Conservation (phyloP, 2,888 invertebrate species). For the Sminthurides aquaticus region DNA sequence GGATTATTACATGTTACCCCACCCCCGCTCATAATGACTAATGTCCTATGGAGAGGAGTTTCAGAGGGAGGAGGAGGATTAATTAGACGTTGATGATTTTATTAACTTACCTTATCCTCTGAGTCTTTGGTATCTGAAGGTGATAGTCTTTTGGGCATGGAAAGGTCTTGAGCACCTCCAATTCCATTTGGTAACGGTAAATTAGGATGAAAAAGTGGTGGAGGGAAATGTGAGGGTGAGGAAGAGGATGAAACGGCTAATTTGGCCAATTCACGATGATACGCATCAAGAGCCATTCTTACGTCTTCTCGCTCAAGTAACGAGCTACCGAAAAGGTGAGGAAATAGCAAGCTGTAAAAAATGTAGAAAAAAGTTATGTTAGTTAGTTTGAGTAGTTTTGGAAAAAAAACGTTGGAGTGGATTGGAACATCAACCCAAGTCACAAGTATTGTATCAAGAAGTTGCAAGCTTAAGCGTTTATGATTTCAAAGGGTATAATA, state of each 20-base stretch:
- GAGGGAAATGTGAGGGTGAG: slow-evolving; percentile 55
- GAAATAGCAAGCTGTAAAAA: slow-evolving; percentile 59
- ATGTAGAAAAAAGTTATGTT: slow-evolving; percentile 8
- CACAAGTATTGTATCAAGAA: too few relatives aligned
- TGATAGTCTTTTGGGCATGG: slow-evolving; percentile 60
- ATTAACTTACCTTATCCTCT: slow-evolving; percentile 44
- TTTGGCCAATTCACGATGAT: slow-evolving; percentile 87
- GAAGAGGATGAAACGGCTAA: slow-evolving; percentile 53
- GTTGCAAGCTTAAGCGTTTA: too few relatives aligned
- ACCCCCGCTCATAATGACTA: too few relatives aligned
- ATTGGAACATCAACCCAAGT: too few relatives aligned
- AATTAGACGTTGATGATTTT: neutral
- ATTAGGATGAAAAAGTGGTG: slow-evolving; percentile 59
- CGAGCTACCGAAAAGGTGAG: slow-evolving; percentile 73
- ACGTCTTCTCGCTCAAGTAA: slow-evolving; percentile 62
- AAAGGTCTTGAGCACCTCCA: slow-evolving; percentile 67
- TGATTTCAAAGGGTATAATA: too few relatives aligned
- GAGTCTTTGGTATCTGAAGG: slow-evolving; percentile 50
- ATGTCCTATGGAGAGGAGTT: too few relatives aligned
- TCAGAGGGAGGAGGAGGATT: neutral
- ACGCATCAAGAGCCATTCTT: slow-evolving; percentile 79
- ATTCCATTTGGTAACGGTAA: slow-evolving; percentile 47
- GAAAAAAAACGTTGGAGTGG: neutral
- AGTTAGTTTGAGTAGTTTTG: neutral
- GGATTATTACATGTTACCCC: too few relatives aligned